phyloP scores from a whole-genome alignment of 2,797 vertebrate species.

The Darevskia mixta region DNA sequence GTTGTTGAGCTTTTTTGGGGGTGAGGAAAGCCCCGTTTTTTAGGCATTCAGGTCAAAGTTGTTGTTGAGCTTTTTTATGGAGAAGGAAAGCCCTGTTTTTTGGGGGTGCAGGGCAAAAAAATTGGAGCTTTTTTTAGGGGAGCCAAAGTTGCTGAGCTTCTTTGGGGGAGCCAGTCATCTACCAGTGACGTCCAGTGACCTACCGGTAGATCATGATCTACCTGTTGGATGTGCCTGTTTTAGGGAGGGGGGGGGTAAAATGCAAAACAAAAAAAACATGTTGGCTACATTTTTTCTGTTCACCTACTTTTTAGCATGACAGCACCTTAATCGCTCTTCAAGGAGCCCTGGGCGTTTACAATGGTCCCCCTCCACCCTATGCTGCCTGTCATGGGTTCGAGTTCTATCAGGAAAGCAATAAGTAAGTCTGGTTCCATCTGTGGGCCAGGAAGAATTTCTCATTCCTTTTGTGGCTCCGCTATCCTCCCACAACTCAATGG shows the following conservation, averaged over 20 bases:
- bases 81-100: no score
- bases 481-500: background rate
- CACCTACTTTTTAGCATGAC: constrained; percentile 80
- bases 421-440: constrained; percentile 25
- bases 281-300: constrained; percentile 4
- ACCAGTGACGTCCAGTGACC: no score
- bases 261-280: background rate
- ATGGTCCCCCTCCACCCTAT: constrained; percentile 83
- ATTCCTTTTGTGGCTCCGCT: background rate
- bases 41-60: no score
- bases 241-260: background rate
- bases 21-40: no score
- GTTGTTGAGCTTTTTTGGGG: no score
- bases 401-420: constrained; percentile 82
- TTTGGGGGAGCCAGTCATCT: no score
- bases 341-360: constrained; percentile 85
- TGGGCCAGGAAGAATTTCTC: constrained; percentile 33
- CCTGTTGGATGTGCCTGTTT: background rate
- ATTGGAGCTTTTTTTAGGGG: no score
- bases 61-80: no score
- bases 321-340: constrained; percentile 87
- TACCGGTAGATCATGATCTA: no score
- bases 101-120: no score
- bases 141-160: no score
- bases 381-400: constrained; percentile 89